A percentile compares a stretch with the other conserved stretches of the same genome.
Conservation (phyloP, 2,797 vertebrate genomes). For the Lepus oiostolus region DNA sequence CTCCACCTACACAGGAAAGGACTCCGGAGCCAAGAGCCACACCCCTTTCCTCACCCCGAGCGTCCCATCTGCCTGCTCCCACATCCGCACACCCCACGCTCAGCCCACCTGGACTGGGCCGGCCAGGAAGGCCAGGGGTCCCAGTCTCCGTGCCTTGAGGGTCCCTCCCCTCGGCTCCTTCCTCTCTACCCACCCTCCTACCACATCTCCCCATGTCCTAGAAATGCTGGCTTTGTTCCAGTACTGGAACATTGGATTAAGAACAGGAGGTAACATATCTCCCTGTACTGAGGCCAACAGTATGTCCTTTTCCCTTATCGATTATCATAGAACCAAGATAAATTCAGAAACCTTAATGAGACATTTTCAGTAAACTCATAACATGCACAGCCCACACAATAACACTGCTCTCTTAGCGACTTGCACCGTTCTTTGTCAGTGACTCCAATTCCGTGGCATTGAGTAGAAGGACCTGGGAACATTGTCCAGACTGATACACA, state of each 20-base stretch:
- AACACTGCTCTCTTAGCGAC: neutral
- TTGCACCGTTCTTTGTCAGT: neutral
- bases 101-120: neutral
- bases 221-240: neutral
- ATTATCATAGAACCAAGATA: conserved; percentile 32
- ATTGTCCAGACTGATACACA: neutral
- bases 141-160: neutral
- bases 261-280: neutral
- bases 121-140: neutral
- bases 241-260: neutral
- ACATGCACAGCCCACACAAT: neutral
- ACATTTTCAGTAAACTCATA: neutral
- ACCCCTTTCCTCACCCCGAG: neutral
- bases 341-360: conserved; percentile 7
- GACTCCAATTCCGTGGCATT: neutral
- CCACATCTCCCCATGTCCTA: neutral
- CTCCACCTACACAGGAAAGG: neutral
- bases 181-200: too few relatives aligned
- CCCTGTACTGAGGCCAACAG: neutral
- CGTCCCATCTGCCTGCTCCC: neutral
- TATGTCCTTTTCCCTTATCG: neutral
- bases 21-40: neutral
- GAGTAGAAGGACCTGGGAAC: neutral
- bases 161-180: neutral
- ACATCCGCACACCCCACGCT: fast-evolving